Conservation (phyloP, 2,888 invertebrate genomes). For the Frankliniella fusca region DNA sequence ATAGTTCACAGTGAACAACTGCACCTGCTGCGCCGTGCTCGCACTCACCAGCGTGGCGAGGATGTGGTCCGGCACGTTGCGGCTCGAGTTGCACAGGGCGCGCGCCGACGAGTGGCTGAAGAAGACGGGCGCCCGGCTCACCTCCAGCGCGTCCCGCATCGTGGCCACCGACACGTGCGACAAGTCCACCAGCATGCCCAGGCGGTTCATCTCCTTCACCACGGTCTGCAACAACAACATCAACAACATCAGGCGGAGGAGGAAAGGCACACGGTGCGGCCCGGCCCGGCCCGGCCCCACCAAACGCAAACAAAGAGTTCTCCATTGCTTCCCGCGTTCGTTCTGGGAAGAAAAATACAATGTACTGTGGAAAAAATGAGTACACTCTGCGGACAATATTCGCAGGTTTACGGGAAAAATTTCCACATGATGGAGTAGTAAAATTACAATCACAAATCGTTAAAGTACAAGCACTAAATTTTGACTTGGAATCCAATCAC, state of each 20-base stretch:
- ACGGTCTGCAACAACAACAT: constrained; percentile 50
- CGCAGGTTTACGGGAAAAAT: too few relatives aligned
- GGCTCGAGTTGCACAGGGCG: constrained; percentile 71
- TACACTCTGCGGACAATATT: too few relatives aligned
- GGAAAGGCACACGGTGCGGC: background rate
- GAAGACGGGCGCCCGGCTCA: constrained; percentile 75
- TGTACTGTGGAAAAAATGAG: too few relatives aligned
- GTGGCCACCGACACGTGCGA: constrained; percentile 76
- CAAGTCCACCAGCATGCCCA: constrained; percentile 83
- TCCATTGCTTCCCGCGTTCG: too few relatives aligned
- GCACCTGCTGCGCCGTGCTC: background rate
- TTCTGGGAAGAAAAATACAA: too few relatives aligned
- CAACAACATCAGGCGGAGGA: constrained; percentile 7
- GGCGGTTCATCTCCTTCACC: constrained; percentile 75
- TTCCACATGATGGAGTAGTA: too few relatives aligned
- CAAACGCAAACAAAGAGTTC: too few relatives aligned
- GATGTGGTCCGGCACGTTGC: constrained; percentile 54
- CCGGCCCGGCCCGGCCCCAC: too few relatives aligned
- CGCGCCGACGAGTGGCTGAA: constrained; percentile 83
- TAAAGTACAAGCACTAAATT: too few relatives aligned
- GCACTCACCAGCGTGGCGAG: constrained; percentile 44
- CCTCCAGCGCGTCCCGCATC: constrained; percentile 73
- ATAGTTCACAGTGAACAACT: too few relatives aligned
- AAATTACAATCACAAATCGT: too few relatives aligned
- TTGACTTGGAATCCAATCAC: too few relatives aligned